Evolutionary conservation across 2,888 invertebrate species (phyloP), one percentile per base, ranked within the genome.

Genomic region (Coelinius sp.): DNA sequence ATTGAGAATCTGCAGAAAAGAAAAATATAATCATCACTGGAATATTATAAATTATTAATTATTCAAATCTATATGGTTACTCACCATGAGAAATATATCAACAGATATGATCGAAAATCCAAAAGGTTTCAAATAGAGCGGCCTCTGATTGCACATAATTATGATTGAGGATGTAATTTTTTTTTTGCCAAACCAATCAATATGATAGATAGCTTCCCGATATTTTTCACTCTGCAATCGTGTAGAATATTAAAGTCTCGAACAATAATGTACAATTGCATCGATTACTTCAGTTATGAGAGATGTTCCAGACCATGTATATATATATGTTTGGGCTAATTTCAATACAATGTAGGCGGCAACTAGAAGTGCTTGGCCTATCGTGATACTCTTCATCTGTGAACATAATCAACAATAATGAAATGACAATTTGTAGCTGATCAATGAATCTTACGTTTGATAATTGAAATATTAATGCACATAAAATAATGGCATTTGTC

Each of bases 391-490:
- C 12, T 8, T 20, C 22, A 59, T 59, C 59, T 59, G 22, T 7
- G 14, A 41, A n/a, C n/a, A n/a, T n/a, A 41, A 41, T 7, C 5
- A 7, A 31, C 7, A n/a, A n/a, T n/a, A 41, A 3, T 31, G 31
- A 7, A n/a, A n/a, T n/a, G n/a, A n/a, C n/a, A n/a, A n/a, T n/a
- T n/a, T n/a, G n/a, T n/a, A n/a, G n/a, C n/a, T n/a, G n/a, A n/a
- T n/a, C n/a, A n/a, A n/a, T n/a, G n/a, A n/a, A n/a, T n/a, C 22
- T 62, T 69, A 81, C 81, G 76, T 77, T 74, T n/a, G 75, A 68
- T 1, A 74, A 67, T 68, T 84, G 81, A 59, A 79, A 84, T 44
- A 84, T 76, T 14, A 80, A 31, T 0, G 76, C 71, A 62, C 83
- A 84, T 14, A 83, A 72, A 0, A 78, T 71, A 8, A 82, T 27